Base-by-base conservation (phyloP, 2,113 vertebrate species). In the Scomber scombrus region DNA sequence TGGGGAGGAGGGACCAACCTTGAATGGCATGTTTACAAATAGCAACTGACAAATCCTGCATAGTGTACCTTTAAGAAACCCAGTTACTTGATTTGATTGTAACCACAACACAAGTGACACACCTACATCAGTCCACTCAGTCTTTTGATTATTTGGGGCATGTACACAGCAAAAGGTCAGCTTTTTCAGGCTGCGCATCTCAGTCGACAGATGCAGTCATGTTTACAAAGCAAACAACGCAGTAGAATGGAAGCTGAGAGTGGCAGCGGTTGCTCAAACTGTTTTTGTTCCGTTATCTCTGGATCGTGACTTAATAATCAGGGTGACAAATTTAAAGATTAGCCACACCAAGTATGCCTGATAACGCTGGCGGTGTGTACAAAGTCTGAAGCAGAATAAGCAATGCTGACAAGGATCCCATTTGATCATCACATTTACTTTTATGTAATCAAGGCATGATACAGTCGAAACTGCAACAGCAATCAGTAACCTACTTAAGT, bases 261-360 rank as follows among this genome's bases (percentile, higher is more conserved):
- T 43, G 26, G 50, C 71, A 40, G 73, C 18, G 15, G 63, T 51
- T 51, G 62, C 52, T 75, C 64, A 71, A 49, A 50, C 19, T 3
- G 34, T 7, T 78, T 89, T 67, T 49, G 71, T 66, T 74, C 31
- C 2, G 10, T 82, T 74, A 77, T 80, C 79, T 87, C 11, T 0
- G 75, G 55, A 78, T 66, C n/a, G 12, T 11, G 43, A 78, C 51
- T 78, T 68, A 76, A 76, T 68, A 73, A 63, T 70, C 71, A 10
- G 49, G 62, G 52, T 67, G 77, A 68, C 65, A 64, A 26, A 71
- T 78, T 76, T 23, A 75, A 26, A 64, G 50, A 77, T 67, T 75
- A 55, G 61, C 19, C 15, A 12, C 50, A 66, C 52, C 8, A 7
- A 49, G 13, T 66, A 31, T 51, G 60, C 46, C n/a, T 61, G 26